phyloP scores from a whole-genome alignment of 1,140 invertebrate species.

The Rhynchophorus ferrugineus region DNA sequence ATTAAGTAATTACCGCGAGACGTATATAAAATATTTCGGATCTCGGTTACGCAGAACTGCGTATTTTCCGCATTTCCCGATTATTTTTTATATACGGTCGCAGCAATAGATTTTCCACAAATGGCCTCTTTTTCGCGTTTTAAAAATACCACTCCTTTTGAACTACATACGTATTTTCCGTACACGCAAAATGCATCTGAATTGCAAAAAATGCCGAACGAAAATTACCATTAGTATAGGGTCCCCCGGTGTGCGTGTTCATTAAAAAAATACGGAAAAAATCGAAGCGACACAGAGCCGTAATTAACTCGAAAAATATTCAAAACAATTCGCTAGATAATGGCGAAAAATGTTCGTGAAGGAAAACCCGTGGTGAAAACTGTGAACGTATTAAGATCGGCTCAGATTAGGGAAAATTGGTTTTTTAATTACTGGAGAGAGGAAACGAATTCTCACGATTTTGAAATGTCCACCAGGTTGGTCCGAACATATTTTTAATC shows the following conservation, averaged over 20 bases:
- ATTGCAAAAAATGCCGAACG: constrained; percentile 3
- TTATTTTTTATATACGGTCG: not conserved
- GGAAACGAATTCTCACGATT: too few relatives aligned
- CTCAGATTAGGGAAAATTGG: too few relatives aligned
- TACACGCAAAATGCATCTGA: constrained; percentile 7
- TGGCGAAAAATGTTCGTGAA: too few relatives aligned
- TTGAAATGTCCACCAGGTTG: too few relatives aligned
- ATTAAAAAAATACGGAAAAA: constrained; percentile 1
- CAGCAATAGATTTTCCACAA: not conserved
- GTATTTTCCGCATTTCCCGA: not conserved
- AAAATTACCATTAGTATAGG: constrained; percentile 2
- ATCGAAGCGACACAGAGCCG: not conserved
- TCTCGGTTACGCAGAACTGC: too few relatives aligned
- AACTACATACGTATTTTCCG: not conserved
- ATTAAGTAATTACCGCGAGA: too few relatives aligned
- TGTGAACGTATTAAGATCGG: too few relatives aligned
- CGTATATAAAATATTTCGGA: too few relatives aligned
- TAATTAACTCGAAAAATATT: not conserved
- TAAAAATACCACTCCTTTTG: not conserved
- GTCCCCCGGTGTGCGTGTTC: constrained; percentile 2
- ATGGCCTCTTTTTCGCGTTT: not conserved
- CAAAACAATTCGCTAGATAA: too few relatives aligned
- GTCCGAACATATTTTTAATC: too few relatives aligned
- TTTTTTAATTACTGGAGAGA: too few relatives aligned
- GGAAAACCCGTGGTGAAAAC: too few relatives aligned